Percentiles rank a stretch among this genome's conserved stretches.
Conservation (phyloP, 2,888 invertebrate genomes). For the Lamellibrachia columna region DNA sequence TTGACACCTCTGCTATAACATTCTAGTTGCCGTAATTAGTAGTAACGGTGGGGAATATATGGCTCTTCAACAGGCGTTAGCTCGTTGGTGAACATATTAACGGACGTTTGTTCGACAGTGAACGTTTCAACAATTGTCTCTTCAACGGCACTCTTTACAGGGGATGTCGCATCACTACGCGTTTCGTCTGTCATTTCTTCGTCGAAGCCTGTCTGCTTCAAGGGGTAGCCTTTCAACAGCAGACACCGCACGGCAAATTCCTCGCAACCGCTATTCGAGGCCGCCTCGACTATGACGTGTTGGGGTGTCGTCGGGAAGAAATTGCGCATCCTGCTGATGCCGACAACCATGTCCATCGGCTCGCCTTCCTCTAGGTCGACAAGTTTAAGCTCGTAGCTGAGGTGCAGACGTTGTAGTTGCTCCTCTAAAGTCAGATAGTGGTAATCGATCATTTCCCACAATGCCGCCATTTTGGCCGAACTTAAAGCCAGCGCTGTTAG, state of each 20-base stretch:
- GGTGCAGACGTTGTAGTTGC: background rate
- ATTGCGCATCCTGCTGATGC: background rate
- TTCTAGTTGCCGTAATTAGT: background rate
- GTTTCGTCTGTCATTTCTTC: background rate
- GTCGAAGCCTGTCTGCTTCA: background rate
- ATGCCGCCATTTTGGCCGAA: background rate
- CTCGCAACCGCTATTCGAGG: conserved; percentile 3
- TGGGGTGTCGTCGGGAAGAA: background rate
- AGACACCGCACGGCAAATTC: background rate
- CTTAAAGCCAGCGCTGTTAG: background rate
- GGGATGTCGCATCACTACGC: background rate
- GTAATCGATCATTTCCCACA: background rate
- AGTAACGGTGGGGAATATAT: background rate
- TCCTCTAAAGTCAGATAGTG: background rate
- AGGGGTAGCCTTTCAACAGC: background rate
- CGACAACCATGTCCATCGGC: background rate
- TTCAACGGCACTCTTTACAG: background rate
- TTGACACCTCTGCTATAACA: background rate
- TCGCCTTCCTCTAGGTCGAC: background rate
- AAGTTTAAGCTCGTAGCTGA: background rate
- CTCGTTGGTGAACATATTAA: background rate
- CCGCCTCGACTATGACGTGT: background rate
- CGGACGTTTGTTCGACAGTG: background rate
- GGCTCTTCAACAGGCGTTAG: background rate
- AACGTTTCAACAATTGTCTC: background rate